Percentiles rank a stretch among this genome's conserved stretches.
Evolutionary conservation across 1,140 invertebrate species (phyloP).

Genomic region (Leptopilina boulardi): DNA sequence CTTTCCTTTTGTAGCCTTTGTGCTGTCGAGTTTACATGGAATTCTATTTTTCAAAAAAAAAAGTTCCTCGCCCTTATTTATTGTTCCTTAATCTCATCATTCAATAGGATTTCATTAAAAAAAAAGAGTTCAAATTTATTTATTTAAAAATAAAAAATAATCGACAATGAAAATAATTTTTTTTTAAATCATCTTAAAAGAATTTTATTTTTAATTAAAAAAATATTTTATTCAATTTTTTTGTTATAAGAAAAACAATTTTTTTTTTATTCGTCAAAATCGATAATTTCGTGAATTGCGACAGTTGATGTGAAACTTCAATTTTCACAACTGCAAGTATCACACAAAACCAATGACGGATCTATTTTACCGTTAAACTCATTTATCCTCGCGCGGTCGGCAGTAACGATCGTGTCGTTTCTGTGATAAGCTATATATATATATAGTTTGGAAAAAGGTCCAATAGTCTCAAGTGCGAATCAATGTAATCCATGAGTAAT

Average conservation of each 20-base stretch:
- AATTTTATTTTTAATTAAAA: too few relatives aligned
- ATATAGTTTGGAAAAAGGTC: constrained; percentile 22
- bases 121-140: not conserved
- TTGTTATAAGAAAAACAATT: too few relatives aligned
- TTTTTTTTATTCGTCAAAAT: not conserved
- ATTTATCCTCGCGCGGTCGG: constrained; percentile 14
- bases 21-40: not conserved
- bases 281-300: too few relatives aligned
- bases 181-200: too few relatives aligned
- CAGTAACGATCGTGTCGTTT: constrained; percentile 29
- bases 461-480: constrained; percentile 26
- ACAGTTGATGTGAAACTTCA: too few relatives aligned
- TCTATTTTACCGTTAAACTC: constrained; percentile 23
- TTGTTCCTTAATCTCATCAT: constrained; percentile 1
- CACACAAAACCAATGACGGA: not conserved
- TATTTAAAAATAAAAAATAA: too few relatives aligned
- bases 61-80: not conserved
- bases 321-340: not conserved
- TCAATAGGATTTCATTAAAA: not conserved
- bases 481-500: not conserved
- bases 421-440: constrained; percentile 32
- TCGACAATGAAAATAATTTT: too few relatives aligned
- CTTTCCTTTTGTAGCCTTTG: not conserved
- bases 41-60: not conserved
- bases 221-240: too few relatives aligned